Conservation (phyloP, 2,113 vertebrate species). For the Xiphophorus hellerii region DNA sequence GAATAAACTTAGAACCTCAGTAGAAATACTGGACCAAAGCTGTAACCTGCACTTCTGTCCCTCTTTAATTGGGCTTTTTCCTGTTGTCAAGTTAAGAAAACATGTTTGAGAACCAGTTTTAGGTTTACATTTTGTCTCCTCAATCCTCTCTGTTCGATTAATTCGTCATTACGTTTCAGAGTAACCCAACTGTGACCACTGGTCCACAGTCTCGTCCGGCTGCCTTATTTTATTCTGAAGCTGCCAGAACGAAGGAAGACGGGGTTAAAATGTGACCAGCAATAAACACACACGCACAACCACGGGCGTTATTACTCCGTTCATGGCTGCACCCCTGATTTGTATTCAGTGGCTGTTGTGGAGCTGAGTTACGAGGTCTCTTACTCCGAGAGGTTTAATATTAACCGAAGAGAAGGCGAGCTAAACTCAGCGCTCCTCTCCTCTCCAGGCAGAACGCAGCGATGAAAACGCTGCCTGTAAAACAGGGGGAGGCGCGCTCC, state of each 20-base stretch:
- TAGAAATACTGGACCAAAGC: too few relatives aligned
- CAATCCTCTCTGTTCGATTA: too few relatives aligned
- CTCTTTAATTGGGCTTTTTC: too few relatives aligned
- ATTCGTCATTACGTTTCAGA: too few relatives aligned
- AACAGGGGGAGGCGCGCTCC: background rate
- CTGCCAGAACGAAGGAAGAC: slow-evolving; percentile 44
- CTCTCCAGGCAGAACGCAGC: slow-evolving; percentile 12
- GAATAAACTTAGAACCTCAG: too few relatives aligned
- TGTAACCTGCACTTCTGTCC: too few relatives aligned
- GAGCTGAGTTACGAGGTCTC: slow-evolving; percentile 60
- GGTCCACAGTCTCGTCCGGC: background rate
- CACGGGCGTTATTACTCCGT: slow-evolving; percentile 30
- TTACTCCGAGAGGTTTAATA: slow-evolving; percentile 35
- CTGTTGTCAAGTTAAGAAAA: too few relatives aligned
- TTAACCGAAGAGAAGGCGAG: slow-evolving; percentile 36
- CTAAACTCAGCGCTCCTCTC: background rate
- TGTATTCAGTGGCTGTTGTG: slow-evolving; percentile 61
- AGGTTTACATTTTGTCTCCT: too few relatives aligned
- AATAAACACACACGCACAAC: slow-evolving; percentile 44
- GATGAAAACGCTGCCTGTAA: background rate
- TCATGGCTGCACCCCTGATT: slow-evolving; percentile 48
- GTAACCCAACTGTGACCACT: background rate
- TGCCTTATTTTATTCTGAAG: slow-evolving; percentile 26
- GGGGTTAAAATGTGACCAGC: slow-evolving; percentile 65
- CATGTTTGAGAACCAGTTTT: too few relatives aligned